Conservation (phyloP, 2,888 invertebrate species). For the Orgyia antiqua region DNA sequence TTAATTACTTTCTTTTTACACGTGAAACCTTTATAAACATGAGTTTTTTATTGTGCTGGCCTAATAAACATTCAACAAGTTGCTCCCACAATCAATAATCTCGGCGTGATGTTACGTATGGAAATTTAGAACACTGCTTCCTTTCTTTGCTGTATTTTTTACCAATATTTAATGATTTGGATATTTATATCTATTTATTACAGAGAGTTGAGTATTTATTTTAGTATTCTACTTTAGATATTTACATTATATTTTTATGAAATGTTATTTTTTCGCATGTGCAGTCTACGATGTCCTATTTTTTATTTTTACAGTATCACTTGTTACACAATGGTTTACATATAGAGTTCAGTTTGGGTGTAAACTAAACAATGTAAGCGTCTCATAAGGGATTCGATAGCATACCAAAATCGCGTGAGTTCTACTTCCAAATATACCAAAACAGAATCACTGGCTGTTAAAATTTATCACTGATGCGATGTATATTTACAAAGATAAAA, state of each 20-base stretch:
- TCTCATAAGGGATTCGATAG: conserved; percentile 56
- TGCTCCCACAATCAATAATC: conserved; percentile 35
- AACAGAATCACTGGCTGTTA: conserved; percentile 25
- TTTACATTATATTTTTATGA: too few species aligned
- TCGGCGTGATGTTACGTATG: conserved; percentile 7
- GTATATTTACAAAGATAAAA: conserved; percentile 44
- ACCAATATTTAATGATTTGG: too few species aligned
- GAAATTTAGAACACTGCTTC: not conserved
- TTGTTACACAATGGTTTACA: conserved; percentile 45
- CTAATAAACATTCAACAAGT: conserved; percentile 66
- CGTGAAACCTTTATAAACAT: not conserved
- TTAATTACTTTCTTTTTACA: too few species aligned
- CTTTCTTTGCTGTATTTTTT: too few species aligned
- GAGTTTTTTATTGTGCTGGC: not conserved
- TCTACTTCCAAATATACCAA: conserved; percentile 20
- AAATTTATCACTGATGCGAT: conserved; percentile 33
- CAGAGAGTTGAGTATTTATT: too few species aligned
- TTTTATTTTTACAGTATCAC: conserved; percentile 66
- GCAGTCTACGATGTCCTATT: too few species aligned
- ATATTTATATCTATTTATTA: too few species aligned
- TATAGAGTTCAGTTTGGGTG: not conserved
- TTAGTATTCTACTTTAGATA: too few species aligned
- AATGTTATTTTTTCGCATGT: too few species aligned
- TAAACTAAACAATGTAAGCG: conserved; percentile 20
- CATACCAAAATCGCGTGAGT: conserved; percentile 36